Evolutionary conservation across 2,888 invertebrate genomes (phyloP), one percentile per base, ranked within the genome.

Genomic region (Phalera bucephala): DNA sequence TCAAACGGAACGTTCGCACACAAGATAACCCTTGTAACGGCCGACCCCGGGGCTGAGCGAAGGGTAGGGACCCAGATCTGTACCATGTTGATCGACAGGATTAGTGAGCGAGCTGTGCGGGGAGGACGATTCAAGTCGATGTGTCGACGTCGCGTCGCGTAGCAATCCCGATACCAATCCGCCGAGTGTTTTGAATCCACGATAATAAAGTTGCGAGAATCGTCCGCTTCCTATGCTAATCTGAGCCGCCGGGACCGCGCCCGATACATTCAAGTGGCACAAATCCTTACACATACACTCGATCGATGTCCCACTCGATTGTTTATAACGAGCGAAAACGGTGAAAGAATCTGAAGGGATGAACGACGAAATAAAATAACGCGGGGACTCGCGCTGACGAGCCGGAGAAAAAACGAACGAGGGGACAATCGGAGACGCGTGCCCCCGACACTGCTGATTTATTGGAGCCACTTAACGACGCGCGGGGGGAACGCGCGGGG

Each of bases 201-300:
- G 34, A 40, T 31, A 33, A 34, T 28, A 28, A 15, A 15, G 28
- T 28, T 14, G 15, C 15, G 14, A 5, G 15, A 19, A 26, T 28
- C 34, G 11, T 21, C 40, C 56, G 48, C 40, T 36, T 42, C 27
- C 25, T 57, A 56, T 54, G 57, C 40, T 48, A 54, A 56, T 52
- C 10, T 21, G 0, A 11, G 23, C 52, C 19, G 22, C 6, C 11
- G 34, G 45, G 35, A 49, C 37, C 34, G 12, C 25, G 7, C 25
- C 12, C 5, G 7, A 25, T 10, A 6, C 15, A 7, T 9, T 9
- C 19, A 31, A 37, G 35, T 33, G 37, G 30, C 33, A 27, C 28
- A 36, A 47, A 42, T 38, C 49, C 38, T 31, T 25, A 33, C 32
- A 34, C 25, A n/a, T 30, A 30, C 37, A 33, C 38, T 22, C 31